Evolutionary conservation across 2,888 invertebrate species (phyloP).

Genomic region (Parnassius apollo): DNA sequence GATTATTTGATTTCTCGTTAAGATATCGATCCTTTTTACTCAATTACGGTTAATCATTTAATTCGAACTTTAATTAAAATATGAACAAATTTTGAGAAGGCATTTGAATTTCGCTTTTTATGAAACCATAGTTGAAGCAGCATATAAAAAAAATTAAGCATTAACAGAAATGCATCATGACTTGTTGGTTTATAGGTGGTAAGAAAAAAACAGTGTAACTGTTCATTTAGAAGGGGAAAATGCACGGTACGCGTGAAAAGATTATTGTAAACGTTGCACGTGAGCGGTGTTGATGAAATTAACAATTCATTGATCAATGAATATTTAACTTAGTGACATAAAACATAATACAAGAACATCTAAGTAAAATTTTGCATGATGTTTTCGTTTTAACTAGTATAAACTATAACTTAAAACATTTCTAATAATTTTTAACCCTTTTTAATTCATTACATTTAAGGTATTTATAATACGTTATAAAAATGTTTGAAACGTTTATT

Average conservation of each 20-base stretch:
- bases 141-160: slow-evolving; percentile 4
- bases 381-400: no score
- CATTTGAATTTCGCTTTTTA: neutral
- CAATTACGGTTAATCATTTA: neutral
- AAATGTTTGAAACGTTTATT: no score
- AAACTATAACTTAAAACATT: no score
- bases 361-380: no score
- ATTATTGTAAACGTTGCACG: slow-evolving; percentile 5
- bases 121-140: slow-evolving; percentile 1
- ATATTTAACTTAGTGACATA: no score
- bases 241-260: slow-evolving; percentile 5
- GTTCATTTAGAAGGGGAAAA: slow-evolving; percentile 6
- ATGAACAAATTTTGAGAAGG: neutral
- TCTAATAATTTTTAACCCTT: neutral
- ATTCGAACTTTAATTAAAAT: slow-evolving; percentile 10
- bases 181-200: slow-evolving; percentile 2
- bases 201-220: neutral
- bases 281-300: slow-evolving; percentile 2
- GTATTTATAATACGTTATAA: no score
- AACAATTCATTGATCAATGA: neutral
- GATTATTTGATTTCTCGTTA: slow-evolving; percentile 15
- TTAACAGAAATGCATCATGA: neutral
- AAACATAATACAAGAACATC: no score
- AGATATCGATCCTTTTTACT: slow-evolving; percentile 5
- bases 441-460: neutral